phyloP scores from a whole-genome alignment of 1,140 invertebrate species.

The Grapholita molesta region DNA sequence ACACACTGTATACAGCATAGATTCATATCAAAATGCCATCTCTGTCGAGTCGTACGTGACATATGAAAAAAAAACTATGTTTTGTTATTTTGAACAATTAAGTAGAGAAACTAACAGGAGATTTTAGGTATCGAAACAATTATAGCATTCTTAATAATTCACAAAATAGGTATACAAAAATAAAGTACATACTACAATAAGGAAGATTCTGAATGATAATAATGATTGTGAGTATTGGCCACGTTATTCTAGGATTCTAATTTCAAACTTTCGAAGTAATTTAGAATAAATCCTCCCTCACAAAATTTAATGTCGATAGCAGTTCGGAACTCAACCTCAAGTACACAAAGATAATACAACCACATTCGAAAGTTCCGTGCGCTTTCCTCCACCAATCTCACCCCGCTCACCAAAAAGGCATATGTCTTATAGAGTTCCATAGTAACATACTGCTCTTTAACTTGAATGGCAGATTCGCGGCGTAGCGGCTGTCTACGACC shows the following conservation, averaged over 20 bases:
- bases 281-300: background rate
- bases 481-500: constrained; percentile 65
- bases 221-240: background rate
- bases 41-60: too few species aligned
- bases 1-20: too few species aligned
- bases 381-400: background rate
- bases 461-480: background rate
- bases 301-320: background rate
- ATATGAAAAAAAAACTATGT: too few species aligned
- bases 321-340: background rate
- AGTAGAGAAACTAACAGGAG: too few species aligned
- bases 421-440: background rate
- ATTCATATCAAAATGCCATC: too few species aligned
- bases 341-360: background rate
- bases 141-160: too few species aligned
- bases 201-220: background rate
- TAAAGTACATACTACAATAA: background rate
- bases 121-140: too few species aligned
- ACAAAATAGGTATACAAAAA: too few species aligned
- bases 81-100: too few species aligned
- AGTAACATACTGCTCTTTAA: background rate
- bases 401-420: background rate
- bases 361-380: constrained; percentile 4
- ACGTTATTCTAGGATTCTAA: background rate
- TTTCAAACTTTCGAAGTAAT: background rate